phyloP scores from a whole-genome alignment of 2,888 invertebrate genomes.

The Lepeophtheirus nordmannii region DNA sequence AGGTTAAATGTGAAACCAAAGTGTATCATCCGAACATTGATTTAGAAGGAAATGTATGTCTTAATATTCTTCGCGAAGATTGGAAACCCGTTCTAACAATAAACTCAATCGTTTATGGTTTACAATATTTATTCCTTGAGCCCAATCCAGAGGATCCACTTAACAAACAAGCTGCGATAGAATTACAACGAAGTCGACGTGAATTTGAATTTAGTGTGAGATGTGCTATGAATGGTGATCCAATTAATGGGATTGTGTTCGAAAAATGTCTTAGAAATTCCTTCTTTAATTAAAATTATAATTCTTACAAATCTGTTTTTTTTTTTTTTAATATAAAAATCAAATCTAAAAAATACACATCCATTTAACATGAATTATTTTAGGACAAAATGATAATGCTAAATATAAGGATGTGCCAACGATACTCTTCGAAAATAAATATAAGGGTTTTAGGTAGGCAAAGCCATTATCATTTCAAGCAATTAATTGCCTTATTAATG shows the following conservation, averaged over 20 bases:
- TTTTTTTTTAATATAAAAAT: too few relatives aligned
- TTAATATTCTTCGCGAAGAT: constrained; percentile 92
- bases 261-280: constrained; percentile 64
- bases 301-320: too few relatives aligned
- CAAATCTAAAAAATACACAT: too few relatives aligned
- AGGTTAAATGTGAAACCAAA: constrained; percentile 32
- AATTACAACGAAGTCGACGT: constrained; percentile 79
- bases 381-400: too few relatives aligned
- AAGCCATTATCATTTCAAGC: too few relatives aligned
- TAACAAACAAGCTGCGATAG: constrained; percentile 95
- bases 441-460: too few relatives aligned
- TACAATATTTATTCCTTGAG: constrained; percentile 93
- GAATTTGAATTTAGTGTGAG: constrained; percentile 90
- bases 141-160: constrained; percentile 97
- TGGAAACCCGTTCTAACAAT: constrained; percentile 98
- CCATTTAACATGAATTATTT: too few relatives aligned
- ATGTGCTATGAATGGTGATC: constrained; percentile 88
- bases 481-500: too few relatives aligned
- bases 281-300: neutral
- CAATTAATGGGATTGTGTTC: constrained; percentile 82
- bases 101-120: constrained; percentile 90
- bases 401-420: too few relatives aligned
- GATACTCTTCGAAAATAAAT: too few relatives aligned
- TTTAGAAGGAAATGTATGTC: constrained; percentile 89
- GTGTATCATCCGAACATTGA: constrained; percentile 98